These are phyloP conservation scores for Quadroppia sp. DNA, from an alignment of 2,888 invertebrate genomes.

Conservation along the genomic window DNA sequence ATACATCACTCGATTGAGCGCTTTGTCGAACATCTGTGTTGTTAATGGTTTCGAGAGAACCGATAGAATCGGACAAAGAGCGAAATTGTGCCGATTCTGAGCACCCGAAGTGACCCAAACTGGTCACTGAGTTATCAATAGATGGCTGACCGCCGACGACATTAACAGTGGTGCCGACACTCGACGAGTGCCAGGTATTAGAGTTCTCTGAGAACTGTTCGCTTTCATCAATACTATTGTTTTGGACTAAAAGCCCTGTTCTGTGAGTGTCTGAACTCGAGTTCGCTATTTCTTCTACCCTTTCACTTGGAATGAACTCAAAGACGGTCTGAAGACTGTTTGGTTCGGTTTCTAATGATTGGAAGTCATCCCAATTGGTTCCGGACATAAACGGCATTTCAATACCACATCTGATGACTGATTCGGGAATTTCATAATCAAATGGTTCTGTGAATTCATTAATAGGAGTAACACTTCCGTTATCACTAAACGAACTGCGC, in stretches of 20 bases:
- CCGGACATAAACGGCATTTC: conserved; percentile 45
- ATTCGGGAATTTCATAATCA: conserved; percentile 52
- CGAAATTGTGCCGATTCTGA: neutral
- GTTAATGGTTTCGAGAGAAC: conserved; percentile 5
- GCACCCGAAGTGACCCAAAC: conserved; percentile 13
- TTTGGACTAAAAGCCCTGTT: neutral
- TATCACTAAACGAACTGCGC: neutral
- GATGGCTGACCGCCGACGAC: conserved; percentile 41
- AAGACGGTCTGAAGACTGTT: conserved; percentile 45
- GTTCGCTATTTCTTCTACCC: neutral
- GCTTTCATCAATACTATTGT: conserved; percentile 44
- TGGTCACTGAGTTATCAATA: neutral
- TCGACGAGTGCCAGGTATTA: conserved; percentile 48
- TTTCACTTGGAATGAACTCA: conserved; percentile 38
- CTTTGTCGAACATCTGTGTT: conserved; percentile 11
- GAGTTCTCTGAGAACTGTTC: conserved; percentile 47
- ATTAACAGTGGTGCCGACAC: conserved; percentile 46
- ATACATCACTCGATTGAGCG: neutral
- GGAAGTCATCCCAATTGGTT: conserved; percentile 42
- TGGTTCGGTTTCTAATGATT: conserved; percentile 37
- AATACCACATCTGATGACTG: conserved; percentile 47
- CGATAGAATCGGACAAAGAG: conserved; percentile 7
- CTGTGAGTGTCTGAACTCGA: neutral
- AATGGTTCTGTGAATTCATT: conserved; percentile 46
- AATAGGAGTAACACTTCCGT: conserved; percentile 50